These are phyloP conservation scores for Spinibarbus caldwelli DNA, from an alignment of 2,797 vertebrate species.

Conservation along the genomic window DNA sequence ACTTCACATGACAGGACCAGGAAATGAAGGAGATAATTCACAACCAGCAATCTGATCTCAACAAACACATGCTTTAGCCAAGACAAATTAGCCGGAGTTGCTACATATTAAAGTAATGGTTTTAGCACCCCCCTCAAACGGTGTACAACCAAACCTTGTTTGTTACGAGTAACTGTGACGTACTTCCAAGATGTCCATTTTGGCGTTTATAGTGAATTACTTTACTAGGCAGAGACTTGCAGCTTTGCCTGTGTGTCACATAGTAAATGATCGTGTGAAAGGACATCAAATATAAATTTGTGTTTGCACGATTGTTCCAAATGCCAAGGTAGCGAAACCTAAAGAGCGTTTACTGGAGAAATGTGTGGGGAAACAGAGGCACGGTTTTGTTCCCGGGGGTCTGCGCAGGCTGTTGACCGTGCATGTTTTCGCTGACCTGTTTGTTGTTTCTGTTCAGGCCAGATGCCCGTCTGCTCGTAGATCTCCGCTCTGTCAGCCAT, in stretches of 20 bases:
- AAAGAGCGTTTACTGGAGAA: background rate
- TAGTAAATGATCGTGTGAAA: background rate
- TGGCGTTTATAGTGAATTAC: background rate
- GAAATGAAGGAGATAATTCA: slow-evolving; percentile 68
- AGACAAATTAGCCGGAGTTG: slow-evolving; percentile 58
- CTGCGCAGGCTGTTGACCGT: slow-evolving; percentile 18
- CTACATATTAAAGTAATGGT: slow-evolving; percentile 32
- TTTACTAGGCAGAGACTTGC: background rate
- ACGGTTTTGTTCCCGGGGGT: background rate
- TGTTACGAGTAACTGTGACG: background rate
- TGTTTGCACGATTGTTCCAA: background rate
- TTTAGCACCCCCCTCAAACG: slow-evolving; percentile 15
- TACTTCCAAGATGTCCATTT: background rate
- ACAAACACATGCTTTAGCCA: slow-evolving; percentile 65
- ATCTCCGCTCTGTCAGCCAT: slow-evolving; percentile 12
- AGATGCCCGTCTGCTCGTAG: slow-evolving; percentile 29
- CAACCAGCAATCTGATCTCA: slow-evolving; percentile 50
- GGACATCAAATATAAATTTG: background rate
- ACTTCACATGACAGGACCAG: slow-evolving; percentile 35
- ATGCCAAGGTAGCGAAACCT: background rate
- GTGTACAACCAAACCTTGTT: background rate
- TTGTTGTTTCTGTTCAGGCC: slow-evolving; percentile 51
- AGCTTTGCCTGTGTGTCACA: background rate
- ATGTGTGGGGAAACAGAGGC: background rate
- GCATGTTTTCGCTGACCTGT: slow-evolving; percentile 26